A percentile compares a stretch with the other conserved stretches of the same genome.
phyloP scores from a whole-genome alignment of 2,113 vertebrate species.

The Gnathonemus longibarbis region DNA sequence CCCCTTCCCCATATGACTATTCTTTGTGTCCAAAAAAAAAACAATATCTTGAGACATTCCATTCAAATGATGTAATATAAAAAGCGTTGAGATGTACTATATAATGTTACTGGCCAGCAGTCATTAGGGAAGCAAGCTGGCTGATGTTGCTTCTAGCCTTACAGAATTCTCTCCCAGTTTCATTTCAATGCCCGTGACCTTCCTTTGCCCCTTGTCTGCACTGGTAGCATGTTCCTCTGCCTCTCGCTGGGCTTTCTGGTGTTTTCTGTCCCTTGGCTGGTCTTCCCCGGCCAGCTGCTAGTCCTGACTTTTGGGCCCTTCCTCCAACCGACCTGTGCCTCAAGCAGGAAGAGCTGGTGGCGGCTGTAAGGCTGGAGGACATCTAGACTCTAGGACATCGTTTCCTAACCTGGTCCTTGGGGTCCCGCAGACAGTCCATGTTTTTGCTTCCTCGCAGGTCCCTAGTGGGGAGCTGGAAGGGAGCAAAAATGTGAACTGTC shows the following conservation, averaged over 20 bases:
- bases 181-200: background rate
- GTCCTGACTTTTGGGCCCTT: slow-evolving; percentile 5
- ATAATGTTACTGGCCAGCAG: background rate
- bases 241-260: background rate
- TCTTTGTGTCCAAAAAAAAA: slow-evolving; percentile 13
- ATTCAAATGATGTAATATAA: background rate
- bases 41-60: slow-evolving; percentile 17
- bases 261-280: background rate
- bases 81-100: background rate
- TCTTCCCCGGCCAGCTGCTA: background rate
- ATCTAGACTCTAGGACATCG: background rate
- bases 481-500: background rate
- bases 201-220: background rate
- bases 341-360: background rate
- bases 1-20: slow-evolving; percentile 23
- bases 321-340: background rate
- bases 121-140: background rate
- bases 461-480: background rate
- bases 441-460: background rate
- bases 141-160: background rate
- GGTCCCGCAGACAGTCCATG: background rate
- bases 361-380: background rate
- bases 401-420: background rate
- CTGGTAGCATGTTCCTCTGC: background rate
- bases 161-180: slow-evolving; percentile 4